Evolutionary conservation across 2,888 invertebrate species (phyloP), one percentile per base, ranked within the genome.

Genomic region (Clivina fossor): DNA sequence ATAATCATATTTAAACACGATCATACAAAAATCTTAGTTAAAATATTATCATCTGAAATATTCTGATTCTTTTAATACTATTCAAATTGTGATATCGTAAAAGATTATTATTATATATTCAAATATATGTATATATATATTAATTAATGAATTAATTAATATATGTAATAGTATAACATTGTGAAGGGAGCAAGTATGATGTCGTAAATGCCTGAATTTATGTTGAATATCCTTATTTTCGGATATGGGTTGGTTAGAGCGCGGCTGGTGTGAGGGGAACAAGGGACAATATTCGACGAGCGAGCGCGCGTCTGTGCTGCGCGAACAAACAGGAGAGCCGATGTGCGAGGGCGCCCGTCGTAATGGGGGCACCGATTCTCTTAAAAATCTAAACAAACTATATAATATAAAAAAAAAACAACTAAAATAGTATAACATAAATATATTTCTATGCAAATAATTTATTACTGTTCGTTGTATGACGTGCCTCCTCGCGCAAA

Each of bases 391-490:
- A 55, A 55, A 55, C 55, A 55, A 55, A 55, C 47, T 55, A 53
- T 53, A 53, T 53, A 62, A n/a, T n/a, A n/a, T n/a, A n/a, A n/a
- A n/a, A n/a, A n/a, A n/a, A n/a, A 62, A 60, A 62, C 61, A 63
- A 61, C 61, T 61, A 62, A 63, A 63, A 63, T 60, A 63, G 61
- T 57, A 63, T 57, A 58, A 59, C 59, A 63, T 60, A 62, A 63
- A 62, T 58, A 61, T 62, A 63, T 59, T 61, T 62, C 61, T 62
- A 62, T 59, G 61, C 47, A 63, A 62, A 60, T 59, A 66, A 64
- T 64, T 66, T 65, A 56, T 49, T 49, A 64, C 64, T 61, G 60
- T 71, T 71, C 71, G 71, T 71, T 71, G 71, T 71, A 69, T 69
- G 62, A 32, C 26, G 46, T 30, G 38, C 55, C 38, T 22, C 55